Base-by-base conservation (phyloP, 2,113 vertebrate genomes). In the Varanus salvator region DNA sequence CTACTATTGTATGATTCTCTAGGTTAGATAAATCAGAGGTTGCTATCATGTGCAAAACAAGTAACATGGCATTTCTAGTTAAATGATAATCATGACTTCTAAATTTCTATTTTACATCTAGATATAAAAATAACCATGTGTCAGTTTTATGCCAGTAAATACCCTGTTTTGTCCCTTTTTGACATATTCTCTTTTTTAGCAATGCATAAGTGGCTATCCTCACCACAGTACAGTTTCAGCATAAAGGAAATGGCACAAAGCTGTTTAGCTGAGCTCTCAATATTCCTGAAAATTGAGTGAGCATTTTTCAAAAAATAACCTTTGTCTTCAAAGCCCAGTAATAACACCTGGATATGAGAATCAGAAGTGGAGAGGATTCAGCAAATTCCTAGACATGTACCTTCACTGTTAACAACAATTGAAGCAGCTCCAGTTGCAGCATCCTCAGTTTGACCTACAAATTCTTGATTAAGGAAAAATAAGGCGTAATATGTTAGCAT, bases 361-460 rank as follows among this genome's bases (percentile, higher is more conserved):
- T 52, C 27, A 12, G 48, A 31, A 23, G 8, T 44, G 48, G 11
- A 71, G 88, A 54, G 44, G 71, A 85, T 31, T 23, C 82, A 77
- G 54, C 17, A 50, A 21, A 52, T 80, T 66, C 29, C 29, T 69
- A 52, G 86, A 93, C 89, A 86, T 71, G 94, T 97, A 99, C 98
- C 99, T 98, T 98, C 98, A 85, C 97, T 95, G 91, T 99, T 98
- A 89, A 99, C 98, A 90, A 98, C 98, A 95, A 99, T 98, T 94
- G 98, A 98, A 94, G 99, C 99, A 75, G 98, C 95, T 96, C 99
- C 99, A 87, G 99, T 99, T 74, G 98, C 98, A 92, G 98, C 98
- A 74, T 98, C 97, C 90, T 97, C 94, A 78, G 98, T 98, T 96
- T 99, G 99, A 94, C 95, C 97, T 89, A 98, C 97, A 96, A 98